Evolutionary conservation across 2,113 vertebrate genomes (phyloP), one percentile per base, ranked within the genome.

Genomic region (Phylloscopus whistleri): DNA sequence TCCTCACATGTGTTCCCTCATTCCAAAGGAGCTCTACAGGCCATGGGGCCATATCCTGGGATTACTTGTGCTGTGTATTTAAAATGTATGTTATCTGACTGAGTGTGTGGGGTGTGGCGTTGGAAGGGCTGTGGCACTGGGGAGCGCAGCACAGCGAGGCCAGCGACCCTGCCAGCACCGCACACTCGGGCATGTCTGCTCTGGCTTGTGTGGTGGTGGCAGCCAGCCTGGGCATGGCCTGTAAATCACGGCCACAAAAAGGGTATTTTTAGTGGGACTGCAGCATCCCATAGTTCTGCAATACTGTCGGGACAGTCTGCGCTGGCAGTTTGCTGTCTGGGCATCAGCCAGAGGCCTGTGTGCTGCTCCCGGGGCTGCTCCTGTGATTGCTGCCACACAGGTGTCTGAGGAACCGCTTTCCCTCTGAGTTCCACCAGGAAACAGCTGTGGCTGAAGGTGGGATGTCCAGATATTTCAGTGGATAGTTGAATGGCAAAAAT

Each of bases 1-100:
- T 78, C 1, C 27, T 5, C 15, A 8, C 4, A 41, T 2, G 4
- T 1, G 4, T 56, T 44, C 1, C 0, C 43, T 51, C 30, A 1
- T 84, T 74, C 35, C 6, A 7, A 30, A 30, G 52, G n/a, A 55
- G 67, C 43, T 63, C 56, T 24, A 11, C 46, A 14, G 37, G 77
- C 22, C n/a, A 1, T 0, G 1, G 31, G 60, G 17, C 63, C 12
- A 26, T n/a, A 31, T 58, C 16, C n/a, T 44, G 21, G 22, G 24
- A 43, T 58, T 21, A 43, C 8, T 7, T 35, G 44, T 3, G 3
- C 52, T 13, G 16, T 85, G 2, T 51, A 22, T 51, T 43, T 35
- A 11, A 24, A 35, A 26, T 22, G 17, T 11, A 4, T 6, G 13
- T 35, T 16, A 30, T 10, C 24, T 30, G 30, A 13, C 19, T 8